Base-by-base conservation (phyloP, 2,888 invertebrate species). In the Mechanitis mazaeus region DNA sequence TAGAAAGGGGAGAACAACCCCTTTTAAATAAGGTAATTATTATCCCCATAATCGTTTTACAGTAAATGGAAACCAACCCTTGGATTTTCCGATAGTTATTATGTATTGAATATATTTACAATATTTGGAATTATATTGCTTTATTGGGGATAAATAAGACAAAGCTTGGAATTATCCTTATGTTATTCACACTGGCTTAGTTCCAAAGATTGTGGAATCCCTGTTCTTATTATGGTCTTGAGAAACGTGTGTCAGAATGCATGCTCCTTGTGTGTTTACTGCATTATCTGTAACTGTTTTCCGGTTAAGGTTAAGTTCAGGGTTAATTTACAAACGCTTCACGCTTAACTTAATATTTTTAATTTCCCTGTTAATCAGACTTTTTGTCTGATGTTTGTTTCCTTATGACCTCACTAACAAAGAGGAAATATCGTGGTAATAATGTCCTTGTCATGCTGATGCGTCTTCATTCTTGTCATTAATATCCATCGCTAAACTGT, bases 181-280 rank as follows among this genome's bases (percentile, higher is more conserved):
- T 59, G 59, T 63, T 60, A 47, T 68, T 67, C 64, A 67, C 68
- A 66, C 68, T 86, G 86, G 86, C 81, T 59, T 61, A 58, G 57
- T 70, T 87, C 87, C 87, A 87, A 79, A 72, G 69, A 71, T 67
- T 81, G 78, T 75, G 75, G 72, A 68, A 71, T 73, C 72, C 74
- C 67, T 76, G 79, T 75, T 76, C 75, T 76, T 70, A 69, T 75
- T 79, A 77, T 76, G 75, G 75, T 72, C 71, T 65, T 69, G 70
- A 71, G 72, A 71, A 73, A 74, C 69, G 70, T 68, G 63, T 69
- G 42, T 42, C 2, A 9, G 42, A 9, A 11, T 42, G 42, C 9
- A 11, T 42, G 38, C 38, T 6, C 42, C 42, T 42, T 11, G 42
- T 42, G 42, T 42, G 42, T 42, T 42, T 6, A 42, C 9, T 42